Evolutionary conservation across 2,113 vertebrate genomes (phyloP), one percentile per base, ranked within the genome.

Genomic region (Pelobates fuscus): DNA sequence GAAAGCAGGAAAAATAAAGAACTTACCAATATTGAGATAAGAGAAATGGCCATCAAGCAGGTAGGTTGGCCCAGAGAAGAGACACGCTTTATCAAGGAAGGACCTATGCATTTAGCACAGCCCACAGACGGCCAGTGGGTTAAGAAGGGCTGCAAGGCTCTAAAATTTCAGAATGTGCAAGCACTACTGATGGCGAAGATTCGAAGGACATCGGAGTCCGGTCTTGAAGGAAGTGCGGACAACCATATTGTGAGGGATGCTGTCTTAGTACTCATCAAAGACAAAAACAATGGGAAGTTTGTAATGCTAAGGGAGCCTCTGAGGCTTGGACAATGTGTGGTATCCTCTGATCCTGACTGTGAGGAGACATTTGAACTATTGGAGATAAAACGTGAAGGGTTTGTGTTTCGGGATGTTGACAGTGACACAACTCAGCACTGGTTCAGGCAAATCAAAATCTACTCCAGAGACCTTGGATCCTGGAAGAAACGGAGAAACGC

Each of bases 161-260:
- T 97, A n/a, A 96, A 96, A 84, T 96, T 97, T 82, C 95, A 96
- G 71, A 95, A 91, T 24, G 91, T 96, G 80, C 94, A 96, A 78
- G 94, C 91, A 44, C 89, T 97, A 37, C 90, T 97, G 32, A 92
- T 97, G 87, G 94, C 95, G 77, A 90, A 91, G 71, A 90, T 89
- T 18, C 82, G 83, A 21, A 85, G 82, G 0, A 76, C 81, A 4
- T 87, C 84, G 0, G 85, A 86, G 18, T 82, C 82, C 32, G 89
- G 88, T 79, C 83, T 87, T 57, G 80, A 82, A 1, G 79, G 81
- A 0, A 88, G 91, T 0, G 63, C 65, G 3, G 74, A 85, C 0
- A 80, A 77, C 2, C 78, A 66, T 0, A 85, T 81, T 0, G 84
- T 96, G 67, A 90, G 91, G 78, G 95, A 96, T 0, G 92, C 94